Conservation (phyloP, 2,113 vertebrate species). For the Astatotilapia flaviijosephi region DNA sequence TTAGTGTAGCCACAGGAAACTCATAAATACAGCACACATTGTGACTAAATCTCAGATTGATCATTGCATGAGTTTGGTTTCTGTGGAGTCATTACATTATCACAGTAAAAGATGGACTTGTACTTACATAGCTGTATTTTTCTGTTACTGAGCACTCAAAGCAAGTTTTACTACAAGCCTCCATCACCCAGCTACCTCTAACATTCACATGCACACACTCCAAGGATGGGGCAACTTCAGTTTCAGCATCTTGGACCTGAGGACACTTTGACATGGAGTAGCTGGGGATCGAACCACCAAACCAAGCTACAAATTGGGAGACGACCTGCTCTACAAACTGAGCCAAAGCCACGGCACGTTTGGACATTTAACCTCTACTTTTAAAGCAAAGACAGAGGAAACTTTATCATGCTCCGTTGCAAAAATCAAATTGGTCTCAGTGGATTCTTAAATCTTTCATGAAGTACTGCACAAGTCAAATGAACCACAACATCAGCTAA, state of each 20-base stretch:
- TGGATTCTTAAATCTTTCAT: not conserved
- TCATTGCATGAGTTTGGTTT: not conserved
- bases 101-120: not conserved
- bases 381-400: not conserved
- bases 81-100: not conserved
- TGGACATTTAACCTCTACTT: no score
- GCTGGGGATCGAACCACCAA: not conserved
- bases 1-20: not conserved
- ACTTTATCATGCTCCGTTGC: not conserved
- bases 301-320: not conserved
- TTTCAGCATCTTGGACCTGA: not conserved
- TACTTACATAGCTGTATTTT: not conserved
- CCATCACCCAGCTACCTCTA: not conserved
- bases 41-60: not conserved
- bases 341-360: not conserved
- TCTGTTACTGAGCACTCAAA: not conserved
- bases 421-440: not conserved
- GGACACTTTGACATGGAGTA: not conserved
- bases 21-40: not conserved
- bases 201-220: fast-evolving
- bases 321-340: not conserved
- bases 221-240: not conserved
- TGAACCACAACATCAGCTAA: not conserved
- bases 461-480: not conserved
- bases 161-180: not conserved